Base-by-base conservation (phyloP, 2,797 vertebrate species). In the Selene dorsalis region DNA sequence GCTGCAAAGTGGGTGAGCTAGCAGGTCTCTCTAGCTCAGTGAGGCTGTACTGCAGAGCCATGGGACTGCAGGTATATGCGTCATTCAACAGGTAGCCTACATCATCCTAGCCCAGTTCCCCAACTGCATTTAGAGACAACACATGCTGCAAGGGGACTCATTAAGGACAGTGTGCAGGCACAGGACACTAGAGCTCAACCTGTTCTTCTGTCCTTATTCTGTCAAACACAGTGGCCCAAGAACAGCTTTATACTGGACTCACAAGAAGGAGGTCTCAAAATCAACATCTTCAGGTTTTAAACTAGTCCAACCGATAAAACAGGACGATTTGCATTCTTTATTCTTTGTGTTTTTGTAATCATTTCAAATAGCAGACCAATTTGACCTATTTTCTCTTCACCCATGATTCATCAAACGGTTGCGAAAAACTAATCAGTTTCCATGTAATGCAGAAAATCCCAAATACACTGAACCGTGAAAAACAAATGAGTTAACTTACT, bases 41-140 rank as follows among this genome's bases (percentile, higher is more conserved):
- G 53, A 75, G 58, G 60, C 53, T 55, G 32, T 58, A 64, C 69
- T 56, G 26, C 70, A 62, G 57, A 9, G 58, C 35, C 43, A 5
- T 1, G 68, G 60, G 77, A 79, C 64, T 81, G 86, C 86, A 84
- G 85, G 71, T 82, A 78, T 57, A 67, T 73, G 77, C 55, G 2
- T 64, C 72, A 70, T 66, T 55, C 16, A 76, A 68, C 71, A 85
- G 80, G 71, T 82, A 83, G 57, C 79, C 69, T 82, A 69, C 45
- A 79, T 84, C 48, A 67, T 22, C 22, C 12, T 56, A 30, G 22
- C 62, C 48, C 61, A 76, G 73, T 32, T 62, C 78, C 70, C 4
- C 87, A 85, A 82, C 84, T 83, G 84, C 61, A 82, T 39, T 81
- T 1, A 28, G 55, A 84, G 57, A 78, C 50, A n/a, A 18, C 0